These are phyloP conservation scores for Zaprionus lachaisei DNA, from an alignment of 1,140 invertebrate species.

Conservation along the genomic window DNA sequence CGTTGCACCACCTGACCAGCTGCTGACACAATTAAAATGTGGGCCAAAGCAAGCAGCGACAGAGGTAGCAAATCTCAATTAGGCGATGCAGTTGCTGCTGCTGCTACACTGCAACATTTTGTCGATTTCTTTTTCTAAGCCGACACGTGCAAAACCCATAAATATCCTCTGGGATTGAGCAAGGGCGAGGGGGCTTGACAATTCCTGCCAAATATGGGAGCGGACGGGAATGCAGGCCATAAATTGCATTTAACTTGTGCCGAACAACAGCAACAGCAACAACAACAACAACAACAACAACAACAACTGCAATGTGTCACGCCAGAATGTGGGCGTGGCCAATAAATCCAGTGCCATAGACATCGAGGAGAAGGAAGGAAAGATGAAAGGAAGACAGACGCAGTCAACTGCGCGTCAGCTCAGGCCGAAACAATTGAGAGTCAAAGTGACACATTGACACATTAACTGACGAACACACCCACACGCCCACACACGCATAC, in stretches of 20 bases:
- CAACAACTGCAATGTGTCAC: slow-evolving; percentile 22
- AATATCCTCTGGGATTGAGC: background rate
- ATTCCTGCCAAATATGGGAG: slow-evolving; percentile 26
- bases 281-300: background rate
- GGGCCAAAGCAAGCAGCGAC: slow-evolving; percentile 24
- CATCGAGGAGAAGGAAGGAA: background rate
- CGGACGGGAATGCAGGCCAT: slow-evolving; percentile 35
- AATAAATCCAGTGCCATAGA: slow-evolving; percentile 42
- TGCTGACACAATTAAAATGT: slow-evolving; percentile 56
- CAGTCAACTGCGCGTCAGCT: slow-evolving; percentile 12
- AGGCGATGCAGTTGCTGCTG: slow-evolving; percentile 14
- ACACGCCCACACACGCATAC: slow-evolving; percentile 12
- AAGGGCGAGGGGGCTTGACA: slow-evolving; percentile 5
- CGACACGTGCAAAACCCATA: slow-evolving; percentile 25
- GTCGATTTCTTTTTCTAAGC: background rate
- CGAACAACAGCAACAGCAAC: slow-evolving; percentile 10
- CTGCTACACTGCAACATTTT: slow-evolving; percentile 4
- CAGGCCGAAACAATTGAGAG: slow-evolving; percentile 53
- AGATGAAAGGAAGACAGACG: background rate
- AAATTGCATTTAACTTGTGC: slow-evolving; percentile 52
- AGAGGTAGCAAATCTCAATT: slow-evolving; percentile 52
- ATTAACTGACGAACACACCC: slow-evolving; percentile 48
- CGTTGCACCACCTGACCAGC: slow-evolving; percentile 17
- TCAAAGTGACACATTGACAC: slow-evolving; percentile 61
- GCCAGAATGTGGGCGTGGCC: slow-evolving; percentile 38